Conservation (phyloP, 2,797 vertebrate genomes). For the Esox lucius region DNA sequence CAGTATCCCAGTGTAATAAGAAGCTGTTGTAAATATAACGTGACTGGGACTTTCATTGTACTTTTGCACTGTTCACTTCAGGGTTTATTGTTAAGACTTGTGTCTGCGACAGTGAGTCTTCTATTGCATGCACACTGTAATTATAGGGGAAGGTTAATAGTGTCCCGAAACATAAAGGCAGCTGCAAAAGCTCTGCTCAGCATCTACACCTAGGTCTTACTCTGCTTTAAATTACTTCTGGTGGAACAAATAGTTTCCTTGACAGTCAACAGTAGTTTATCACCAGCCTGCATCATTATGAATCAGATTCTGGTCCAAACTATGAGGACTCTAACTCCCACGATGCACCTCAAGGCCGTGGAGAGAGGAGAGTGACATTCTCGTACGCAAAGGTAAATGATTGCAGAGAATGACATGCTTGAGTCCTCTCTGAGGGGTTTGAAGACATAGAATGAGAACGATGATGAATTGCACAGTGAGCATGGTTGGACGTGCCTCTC, state of each 20-base stretch:
- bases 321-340: slow-evolving; percentile 57
- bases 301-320: slow-evolving; percentile 66
- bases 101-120: slow-evolving; percentile 15
- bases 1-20: slow-evolving; percentile 20
- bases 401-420: slow-evolving; percentile 71
- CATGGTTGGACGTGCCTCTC: slow-evolving; percentile 43
- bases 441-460: slow-evolving; percentile 59
- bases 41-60: slow-evolving; percentile 25
- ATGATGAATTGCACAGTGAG: slow-evolving; percentile 73
- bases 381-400: slow-evolving; percentile 71
- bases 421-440: slow-evolving; percentile 66
- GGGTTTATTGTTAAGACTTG: slow-evolving; percentile 29
- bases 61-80: slow-evolving; percentile 24
- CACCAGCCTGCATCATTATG: slow-evolving; percentile 71
- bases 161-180: slow-evolving; percentile 43
- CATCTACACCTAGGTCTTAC: slow-evolving; percentile 37
- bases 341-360: slow-evolving; percentile 69
- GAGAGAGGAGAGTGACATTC: slow-evolving; percentile 57
- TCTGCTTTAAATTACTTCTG: slow-evolving; percentile 22
- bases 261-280: slow-evolving; percentile 61
- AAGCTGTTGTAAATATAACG: slow-evolving; percentile 33
- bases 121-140: slow-evolving; percentile 25
- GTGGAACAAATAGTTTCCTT: slow-evolving; percentile 43
- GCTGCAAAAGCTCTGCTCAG: slow-evolving; percentile 33
- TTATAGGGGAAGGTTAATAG: slow-evolving; percentile 37